Percentiles rank a stretch among this genome's conserved stretches.
Conservation (phyloP, 53 echinoderm and acorn worm genomes). For the Temnopleurus reevesii region DNA sequence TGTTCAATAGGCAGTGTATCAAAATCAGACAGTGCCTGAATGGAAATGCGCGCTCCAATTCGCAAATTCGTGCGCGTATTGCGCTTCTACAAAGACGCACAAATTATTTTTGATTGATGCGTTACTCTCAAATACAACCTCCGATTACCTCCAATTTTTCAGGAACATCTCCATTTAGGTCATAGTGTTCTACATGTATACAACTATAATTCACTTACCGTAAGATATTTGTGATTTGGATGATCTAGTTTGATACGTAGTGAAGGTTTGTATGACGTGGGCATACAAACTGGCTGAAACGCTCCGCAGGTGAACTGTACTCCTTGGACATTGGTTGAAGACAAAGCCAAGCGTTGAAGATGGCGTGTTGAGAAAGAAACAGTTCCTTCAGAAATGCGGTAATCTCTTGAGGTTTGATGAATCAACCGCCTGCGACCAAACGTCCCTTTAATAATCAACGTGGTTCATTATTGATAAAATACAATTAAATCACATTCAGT, state of each 20-base stretch:
- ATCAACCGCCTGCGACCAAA: not conserved
- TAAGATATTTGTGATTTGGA: not conserved
- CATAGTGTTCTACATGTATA: not conserved
- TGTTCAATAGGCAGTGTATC: too few species aligned
- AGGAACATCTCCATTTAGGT: not conserved
- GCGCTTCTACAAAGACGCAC: not conserved
- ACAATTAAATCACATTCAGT: too few species aligned
- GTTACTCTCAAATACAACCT: not conserved
- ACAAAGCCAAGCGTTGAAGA: not conserved
- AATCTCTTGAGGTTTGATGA: not conserved
- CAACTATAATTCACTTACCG: not conserved
- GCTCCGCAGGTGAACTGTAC: not conserved
- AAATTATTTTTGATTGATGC: not conserved
- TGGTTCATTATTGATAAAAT: too few species aligned
- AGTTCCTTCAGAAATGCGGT: not conserved
- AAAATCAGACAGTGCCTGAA: not conserved
- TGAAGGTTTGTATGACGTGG: not conserved
- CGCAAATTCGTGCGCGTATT: too few species aligned
- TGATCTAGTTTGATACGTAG: not conserved
- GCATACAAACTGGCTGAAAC: not conserved
- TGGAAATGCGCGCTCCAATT: too few species aligned
- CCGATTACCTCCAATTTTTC: not conserved
- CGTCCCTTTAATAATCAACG: not conserved
- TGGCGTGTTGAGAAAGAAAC: not conserved
- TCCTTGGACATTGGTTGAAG: not conserved